phyloP scores from a whole-genome alignment of 2,797 vertebrate genomes.

The Vultur gryphus region DNA sequence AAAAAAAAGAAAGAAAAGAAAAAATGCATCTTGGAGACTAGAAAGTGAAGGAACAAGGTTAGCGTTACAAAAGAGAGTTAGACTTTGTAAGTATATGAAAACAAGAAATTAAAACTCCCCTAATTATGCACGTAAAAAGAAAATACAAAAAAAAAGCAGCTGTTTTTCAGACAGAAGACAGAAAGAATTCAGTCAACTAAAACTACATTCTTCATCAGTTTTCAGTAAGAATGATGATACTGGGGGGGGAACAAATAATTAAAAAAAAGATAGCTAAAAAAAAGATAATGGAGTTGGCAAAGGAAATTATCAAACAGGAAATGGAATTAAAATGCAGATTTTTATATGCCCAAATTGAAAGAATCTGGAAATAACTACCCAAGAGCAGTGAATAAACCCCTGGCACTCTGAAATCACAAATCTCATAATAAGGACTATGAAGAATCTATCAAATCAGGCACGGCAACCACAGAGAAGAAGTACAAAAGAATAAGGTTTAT shows the following conservation, averaged over 20 bases:
- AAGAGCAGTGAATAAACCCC: background rate
- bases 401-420: background rate
- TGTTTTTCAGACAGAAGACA: background rate
- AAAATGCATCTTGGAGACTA: background rate
- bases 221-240: background rate
- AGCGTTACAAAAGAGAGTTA: background rate
- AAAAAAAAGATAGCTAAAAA: background rate
- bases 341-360: background rate
- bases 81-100: background rate
- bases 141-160: background rate
- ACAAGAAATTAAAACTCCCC: background rate
- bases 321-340: background rate
- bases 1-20: background rate
- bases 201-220: background rate
- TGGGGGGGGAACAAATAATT: background rate
- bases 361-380: background rate
- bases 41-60: background rate
- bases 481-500: background rate
- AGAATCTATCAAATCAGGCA: background rate
- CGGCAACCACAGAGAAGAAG: background rate
- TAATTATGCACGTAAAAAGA: background rate
- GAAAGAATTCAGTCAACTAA: background rate
- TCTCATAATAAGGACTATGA: background rate
- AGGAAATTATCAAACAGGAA: background rate
- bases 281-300: background rate